Evolutionary conservation across 1,140 invertebrate genomes (phyloP).

Genomic region (Bicyclus anynana): DNA sequence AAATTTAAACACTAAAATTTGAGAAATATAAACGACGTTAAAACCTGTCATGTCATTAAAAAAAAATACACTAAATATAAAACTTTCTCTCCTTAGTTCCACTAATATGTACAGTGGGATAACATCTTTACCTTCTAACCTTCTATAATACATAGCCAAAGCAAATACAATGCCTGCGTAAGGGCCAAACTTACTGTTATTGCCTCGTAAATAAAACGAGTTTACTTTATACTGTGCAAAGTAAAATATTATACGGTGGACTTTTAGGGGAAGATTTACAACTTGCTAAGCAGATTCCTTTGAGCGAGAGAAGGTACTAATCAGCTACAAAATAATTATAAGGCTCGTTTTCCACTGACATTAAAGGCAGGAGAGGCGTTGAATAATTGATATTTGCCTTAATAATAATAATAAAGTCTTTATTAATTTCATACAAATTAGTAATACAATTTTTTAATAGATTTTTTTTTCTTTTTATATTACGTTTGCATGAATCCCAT

Average conservation of each 20-base stretch:
- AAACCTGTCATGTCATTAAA: no score
- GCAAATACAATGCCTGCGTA: constrained; percentile 10
- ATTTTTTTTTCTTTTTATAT: no score
- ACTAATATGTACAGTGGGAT: neutral
- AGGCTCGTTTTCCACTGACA: neutral
- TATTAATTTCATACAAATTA: no score
- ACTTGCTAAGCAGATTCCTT: constrained; percentile 20
- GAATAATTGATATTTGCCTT: no score
- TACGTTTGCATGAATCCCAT: no score
- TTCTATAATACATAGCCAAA: constrained; percentile 2
- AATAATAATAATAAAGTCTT: no score
- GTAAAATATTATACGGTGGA: constrained; percentile 20
- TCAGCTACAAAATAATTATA: neutral
- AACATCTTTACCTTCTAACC: neutral
- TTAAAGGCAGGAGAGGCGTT: no score
- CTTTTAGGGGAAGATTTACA: constrained; percentile 19
- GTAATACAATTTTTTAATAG: no score
- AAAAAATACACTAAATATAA: no score
- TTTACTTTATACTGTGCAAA: constrained; percentile 20
- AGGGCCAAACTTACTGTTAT: constrained; percentile 16
- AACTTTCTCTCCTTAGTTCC: neutral
- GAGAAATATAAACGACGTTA: no score
- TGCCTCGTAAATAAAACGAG: constrained; percentile 24
- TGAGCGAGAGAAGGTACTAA: neutral
- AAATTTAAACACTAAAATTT: no score